Base-by-base conservation (phyloP, 2,888 invertebrate genomes). In the Hofmannophila pseudospretella region DNA sequence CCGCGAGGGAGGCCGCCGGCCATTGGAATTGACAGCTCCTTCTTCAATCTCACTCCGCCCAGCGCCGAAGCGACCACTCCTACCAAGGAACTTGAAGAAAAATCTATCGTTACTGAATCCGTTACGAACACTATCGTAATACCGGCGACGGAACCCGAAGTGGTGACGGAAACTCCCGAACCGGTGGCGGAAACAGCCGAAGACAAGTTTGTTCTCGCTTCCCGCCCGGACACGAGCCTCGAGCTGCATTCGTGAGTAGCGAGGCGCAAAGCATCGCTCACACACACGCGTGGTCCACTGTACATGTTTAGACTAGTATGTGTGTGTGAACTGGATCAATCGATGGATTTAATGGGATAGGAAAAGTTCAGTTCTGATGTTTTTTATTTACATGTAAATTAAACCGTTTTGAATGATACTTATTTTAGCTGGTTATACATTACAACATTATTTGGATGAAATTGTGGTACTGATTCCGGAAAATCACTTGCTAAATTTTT, bases 201-300 rank as follows among this genome's bases (percentile, higher is more conserved):
- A 55, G 38, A 45, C 2, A 8, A n/a, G 23, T 70, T 75, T 53
- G 76, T 81, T 41, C 52, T 42, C 47, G 86, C 82, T 14, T 56
- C 67, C 52, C 66, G 57, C 42, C 79, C 81, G 26, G 85, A 86
- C 50, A 60, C 64, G 51, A 84, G 75, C 66, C 82, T 80, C 55
- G 79, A 86, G 46, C 82, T 81, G 45, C 85, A 85, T 70, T 84
- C 87, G 88, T 88, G 87, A 88, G 88, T 88, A 86, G 60, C 54
- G 5, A 5, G 5, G 16, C 58, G 60, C 62, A n/a, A n/a, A n/a
- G 11, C 26, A 13, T 12, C 12, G 27, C 14, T 7, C 20, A 28
- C 32, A 32, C 32, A 26, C 32, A 31, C 34, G 39, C 32, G 39
- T 36, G 32, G 31, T 28, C 36, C 22, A 32, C 32, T 34, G 27